Evolutionary conservation across 2,888 invertebrate species (phyloP), one percentile per base, ranked within the genome.

Genomic region (Danaus chrysippus): DNA sequence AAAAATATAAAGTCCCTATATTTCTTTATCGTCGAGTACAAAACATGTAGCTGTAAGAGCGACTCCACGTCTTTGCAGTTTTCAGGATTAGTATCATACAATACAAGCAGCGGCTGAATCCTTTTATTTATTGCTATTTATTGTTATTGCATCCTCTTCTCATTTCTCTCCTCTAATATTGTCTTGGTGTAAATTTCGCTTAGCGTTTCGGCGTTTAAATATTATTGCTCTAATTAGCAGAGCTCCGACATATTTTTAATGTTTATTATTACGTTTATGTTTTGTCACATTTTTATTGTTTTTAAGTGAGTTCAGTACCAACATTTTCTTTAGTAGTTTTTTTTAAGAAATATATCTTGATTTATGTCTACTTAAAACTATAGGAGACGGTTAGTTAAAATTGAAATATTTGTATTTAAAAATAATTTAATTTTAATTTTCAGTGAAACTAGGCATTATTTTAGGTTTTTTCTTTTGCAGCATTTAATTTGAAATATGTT

Each of bases 121-220:
- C 91, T 91, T 91, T 91, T 91, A 91, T 91, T 91, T 91, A 91
- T 91, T 84, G 84, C 91, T 90, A 90, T 91, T 91, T 91, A 91
- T 91, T 91, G 90, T 91, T 91, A 91, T 91, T 90, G 88, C 90
- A 89, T 91, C 86, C 82, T 78, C 83, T 49, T 84, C 80, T 86
- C 87, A 87, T 87, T 87, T 83, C 87, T 86, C 87, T 82, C 80
- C 78, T 83, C 88, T 88, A 87, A 90, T 89, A 91, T 89, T 84
- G 87, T 88, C 87, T 87, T 84, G 82, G 77, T 83, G 87, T 87
- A 89, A 87, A 89, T 90, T 86, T 79, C 77, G 83, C 86, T 87
- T 85, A 86, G 75, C 81, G 81, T 81, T 86, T 82, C 70, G 78
- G 76, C 74, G 74, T 87, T 87, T 84, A 82, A 86, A 88, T 86